Conservation (phyloP, 1,140 invertebrate genomes). For the Drosophila baimaii region DNA sequence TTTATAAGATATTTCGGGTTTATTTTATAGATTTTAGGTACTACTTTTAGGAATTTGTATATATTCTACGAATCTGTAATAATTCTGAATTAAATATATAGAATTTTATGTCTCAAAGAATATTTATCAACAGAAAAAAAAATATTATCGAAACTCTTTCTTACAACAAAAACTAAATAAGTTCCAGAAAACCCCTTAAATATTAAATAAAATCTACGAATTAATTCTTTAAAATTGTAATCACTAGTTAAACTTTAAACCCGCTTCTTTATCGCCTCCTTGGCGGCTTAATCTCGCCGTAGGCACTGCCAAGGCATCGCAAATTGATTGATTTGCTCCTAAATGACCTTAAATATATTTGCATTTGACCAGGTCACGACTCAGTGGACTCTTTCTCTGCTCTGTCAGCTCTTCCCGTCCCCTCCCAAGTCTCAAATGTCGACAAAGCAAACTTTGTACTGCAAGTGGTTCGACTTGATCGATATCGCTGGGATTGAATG, state of each 20-base stretch:
- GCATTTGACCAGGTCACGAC: conserved; percentile 37
- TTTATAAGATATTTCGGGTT: no score
- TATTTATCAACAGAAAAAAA: no score
- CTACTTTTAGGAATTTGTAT: no score
- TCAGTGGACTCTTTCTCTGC: conserved; percentile 23
- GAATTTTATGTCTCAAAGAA: no score
- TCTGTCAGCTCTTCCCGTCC: conserved; percentile 1
- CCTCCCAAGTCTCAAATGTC: conserved; percentile 24
- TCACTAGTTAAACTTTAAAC: not conserved
- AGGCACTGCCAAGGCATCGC: not conserved
- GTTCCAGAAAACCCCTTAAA: no score
- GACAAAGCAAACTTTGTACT: conserved; percentile 33
- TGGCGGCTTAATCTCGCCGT: conserved; percentile 1
- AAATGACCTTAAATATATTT: conserved; percentile 41
- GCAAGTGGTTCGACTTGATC: conserved; percentile 46
- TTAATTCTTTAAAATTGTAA: not conserved
- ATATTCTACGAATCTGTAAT: no score
- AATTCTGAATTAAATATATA: no score
- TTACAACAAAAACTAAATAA: no score
- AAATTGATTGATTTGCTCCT: conserved; percentile 41
- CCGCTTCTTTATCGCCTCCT: not conserved
- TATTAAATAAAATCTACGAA: not conserved
- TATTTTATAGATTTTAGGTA: no score
- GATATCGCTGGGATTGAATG: conserved; percentile 27
- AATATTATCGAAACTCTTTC: no score